Conservation (phyloP, 2,888 invertebrate species). For the Scaptomyza polygonia region DNA sequence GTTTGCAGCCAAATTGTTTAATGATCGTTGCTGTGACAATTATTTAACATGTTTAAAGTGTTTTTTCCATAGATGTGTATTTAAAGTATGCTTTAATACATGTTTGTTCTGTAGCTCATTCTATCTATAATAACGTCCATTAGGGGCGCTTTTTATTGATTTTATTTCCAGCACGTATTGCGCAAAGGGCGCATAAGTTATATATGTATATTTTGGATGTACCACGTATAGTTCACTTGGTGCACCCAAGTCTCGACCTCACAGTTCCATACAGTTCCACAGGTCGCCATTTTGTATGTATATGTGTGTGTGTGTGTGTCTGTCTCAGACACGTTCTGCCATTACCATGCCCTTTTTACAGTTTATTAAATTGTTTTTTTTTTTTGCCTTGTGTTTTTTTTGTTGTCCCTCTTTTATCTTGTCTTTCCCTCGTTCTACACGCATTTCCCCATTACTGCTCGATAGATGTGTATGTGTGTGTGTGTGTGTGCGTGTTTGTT, state of each 20-base stretch:
- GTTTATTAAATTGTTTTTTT: conserved; percentile 79
- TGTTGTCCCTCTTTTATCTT: conserved; percentile 13
- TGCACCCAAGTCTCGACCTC: conserved; percentile 38
- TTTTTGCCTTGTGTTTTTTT: conserved; percentile 1
- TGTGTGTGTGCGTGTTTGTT: not conserved
- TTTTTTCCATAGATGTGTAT: conserved; percentile 45
- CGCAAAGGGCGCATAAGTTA: conserved; percentile 14
- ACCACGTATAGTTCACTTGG: conserved; percentile 33
- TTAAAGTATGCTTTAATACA: conserved; percentile 67
- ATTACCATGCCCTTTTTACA: conserved; percentile 76
- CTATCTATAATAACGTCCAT: conserved; percentile 79
- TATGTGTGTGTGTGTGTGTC: not conserved
- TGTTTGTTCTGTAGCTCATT: conserved; percentile 75
- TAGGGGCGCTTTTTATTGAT: conserved; percentile 74
- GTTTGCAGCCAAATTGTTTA: not conserved
- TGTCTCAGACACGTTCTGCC: conserved; percentile 65
- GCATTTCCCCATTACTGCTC: conserved; percentile 14
- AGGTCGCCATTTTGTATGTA: conserved; percentile 42
- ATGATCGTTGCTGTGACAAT: conserved; percentile 4
- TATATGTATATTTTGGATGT: not conserved
- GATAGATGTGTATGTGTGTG: not conserved
- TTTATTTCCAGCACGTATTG: conserved; percentile 69
- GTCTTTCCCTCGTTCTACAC: conserved; percentile 5
- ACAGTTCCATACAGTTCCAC: conserved; percentile 13
- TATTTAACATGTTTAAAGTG: too few species aligned